phyloP scores from a whole-genome alignment of 2,888 invertebrate genomes.

The Oscheius sp. region DNA sequence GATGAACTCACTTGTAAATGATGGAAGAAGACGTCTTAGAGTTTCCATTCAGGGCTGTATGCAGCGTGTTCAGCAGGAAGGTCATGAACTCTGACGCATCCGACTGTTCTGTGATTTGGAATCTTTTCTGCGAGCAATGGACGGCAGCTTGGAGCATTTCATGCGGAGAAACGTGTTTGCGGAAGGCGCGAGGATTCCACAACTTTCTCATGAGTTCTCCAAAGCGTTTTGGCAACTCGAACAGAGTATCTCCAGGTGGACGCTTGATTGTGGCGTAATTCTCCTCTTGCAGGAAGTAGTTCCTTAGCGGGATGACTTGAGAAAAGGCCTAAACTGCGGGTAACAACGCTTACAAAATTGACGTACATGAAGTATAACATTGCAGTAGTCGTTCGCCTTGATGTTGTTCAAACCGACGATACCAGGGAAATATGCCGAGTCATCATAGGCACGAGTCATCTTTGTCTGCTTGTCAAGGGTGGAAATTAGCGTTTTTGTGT shows the following conservation, averaged over 20 bases:
- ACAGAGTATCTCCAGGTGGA: conserved; percentile 94
- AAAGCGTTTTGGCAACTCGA: conserved; percentile 84
- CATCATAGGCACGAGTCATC: conserved; percentile 93
- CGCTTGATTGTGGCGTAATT: conserved; percentile 87
- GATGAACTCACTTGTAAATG: conserved; percentile 81
- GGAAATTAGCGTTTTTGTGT: conserved; percentile 85
- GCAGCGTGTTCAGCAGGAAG: conserved; percentile 96
- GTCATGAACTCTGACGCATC: conserved; percentile 97
- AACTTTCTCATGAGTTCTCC: conserved; percentile 79
- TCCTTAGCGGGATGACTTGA: conserved; percentile 91
- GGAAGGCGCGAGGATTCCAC: conserved; percentile 99
- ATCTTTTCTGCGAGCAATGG: conserved; percentile 96
- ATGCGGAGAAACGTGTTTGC: conserved; percentile 98
- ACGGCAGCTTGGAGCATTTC: conserved; percentile 91
- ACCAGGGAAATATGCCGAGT: conserved; percentile 86
- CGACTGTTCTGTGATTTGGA: conserved; percentile 98
- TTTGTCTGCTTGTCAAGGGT: conserved; percentile 79
- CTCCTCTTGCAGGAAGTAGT: conserved; percentile 93
- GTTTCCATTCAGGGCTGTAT: conserved; percentile 91
- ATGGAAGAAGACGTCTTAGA: conserved; percentile 80
- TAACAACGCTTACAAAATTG: neutral
- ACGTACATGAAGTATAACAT: conserved; percentile 91
- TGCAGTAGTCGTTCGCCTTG: conserved; percentile 99
- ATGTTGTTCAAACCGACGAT: conserved; percentile 99
- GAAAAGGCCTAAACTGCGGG: conserved; percentile 83